Evolutionary conservation across 2,888 invertebrate genomes (phyloP).

Genomic region (Pharmacophagus antenor): DNA sequence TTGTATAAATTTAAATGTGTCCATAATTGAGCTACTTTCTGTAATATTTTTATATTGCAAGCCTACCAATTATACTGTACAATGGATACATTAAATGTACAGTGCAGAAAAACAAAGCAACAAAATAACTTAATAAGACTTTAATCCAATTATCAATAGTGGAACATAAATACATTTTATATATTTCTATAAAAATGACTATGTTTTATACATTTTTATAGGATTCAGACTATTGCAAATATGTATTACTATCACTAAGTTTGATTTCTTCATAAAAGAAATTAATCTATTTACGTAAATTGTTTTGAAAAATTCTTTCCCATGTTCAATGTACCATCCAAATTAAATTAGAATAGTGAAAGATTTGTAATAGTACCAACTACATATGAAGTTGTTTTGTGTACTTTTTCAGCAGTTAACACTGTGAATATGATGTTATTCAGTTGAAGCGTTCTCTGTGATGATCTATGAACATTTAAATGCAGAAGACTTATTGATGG

Average conservation of each 20-base stretch:
- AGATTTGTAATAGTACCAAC: too few relatives aligned
- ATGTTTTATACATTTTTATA: slow-evolving; percentile 28
- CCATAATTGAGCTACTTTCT: not conserved
- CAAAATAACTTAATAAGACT: not conserved
- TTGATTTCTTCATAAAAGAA: not conserved
- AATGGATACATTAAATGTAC: not conserved
- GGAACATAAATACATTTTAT: slow-evolving; percentile 10
- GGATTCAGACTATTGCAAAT: slow-evolving; percentile 9
- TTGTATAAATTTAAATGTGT: not conserved
- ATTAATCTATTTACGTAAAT: not conserved
- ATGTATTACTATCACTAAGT: not conserved
- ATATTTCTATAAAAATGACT: slow-evolving; percentile 17
- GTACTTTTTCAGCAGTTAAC: not conserved
- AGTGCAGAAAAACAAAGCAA: not conserved
- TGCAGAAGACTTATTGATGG: not conserved
- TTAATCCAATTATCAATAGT: slow-evolving; percentile 1
- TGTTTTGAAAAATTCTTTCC: not conserved
- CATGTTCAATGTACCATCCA: not conserved
- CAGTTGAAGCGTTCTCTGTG: not conserved
- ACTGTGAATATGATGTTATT: not conserved
- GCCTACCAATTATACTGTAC: not conserved
- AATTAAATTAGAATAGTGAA: too few relatives aligned
- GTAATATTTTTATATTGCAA: slow-evolving; percentile 2
- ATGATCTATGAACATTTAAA: not conserved
- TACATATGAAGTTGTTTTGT: too few relatives aligned